Percentiles rank a stretch among this genome's conserved stretches.
Evolutionary conservation across 2,113 vertebrate species (phyloP).

Genomic region (Corythornis cristatus): DNA sequence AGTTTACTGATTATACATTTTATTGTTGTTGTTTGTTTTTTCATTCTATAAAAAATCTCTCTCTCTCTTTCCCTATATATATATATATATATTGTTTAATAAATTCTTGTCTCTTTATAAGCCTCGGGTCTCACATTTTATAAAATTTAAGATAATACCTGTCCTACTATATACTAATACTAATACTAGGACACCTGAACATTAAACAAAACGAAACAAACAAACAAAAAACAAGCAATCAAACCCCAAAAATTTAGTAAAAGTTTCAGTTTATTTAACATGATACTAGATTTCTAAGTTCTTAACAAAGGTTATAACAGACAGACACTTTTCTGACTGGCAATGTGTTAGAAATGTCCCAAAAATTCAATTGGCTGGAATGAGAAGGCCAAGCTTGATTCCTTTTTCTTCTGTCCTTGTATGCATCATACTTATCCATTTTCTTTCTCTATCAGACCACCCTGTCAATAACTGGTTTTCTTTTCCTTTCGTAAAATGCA

Average conservation of each 20-base stretch:
- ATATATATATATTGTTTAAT: no score
- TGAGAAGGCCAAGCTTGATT: background rate
- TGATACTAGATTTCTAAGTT: background rate
- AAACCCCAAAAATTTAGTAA: background rate
- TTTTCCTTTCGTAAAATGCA: background rate
- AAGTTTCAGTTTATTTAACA: background rate
- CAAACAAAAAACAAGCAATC: background rate
- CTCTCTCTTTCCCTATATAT: no score
- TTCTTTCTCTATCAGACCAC: background rate
- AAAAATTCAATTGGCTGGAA: background rate
- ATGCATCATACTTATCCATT: background rate
- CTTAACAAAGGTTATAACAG: background rate
- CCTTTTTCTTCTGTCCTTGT: background rate
- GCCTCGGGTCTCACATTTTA: no score
- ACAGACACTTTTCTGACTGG: background rate
- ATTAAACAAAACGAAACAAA: no score
- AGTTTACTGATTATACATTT: no score
- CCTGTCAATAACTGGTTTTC: background rate
- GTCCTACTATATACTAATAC: no score
- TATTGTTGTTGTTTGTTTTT: no score
- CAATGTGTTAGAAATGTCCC: background rate
- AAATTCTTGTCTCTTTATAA: no score
- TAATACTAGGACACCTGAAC: background rate
- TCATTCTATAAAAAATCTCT: no score
- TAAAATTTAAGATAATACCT: no score